Conservation (phyloP, 2,888 invertebrate genomes). For the Drosophila niveifrons region DNA sequence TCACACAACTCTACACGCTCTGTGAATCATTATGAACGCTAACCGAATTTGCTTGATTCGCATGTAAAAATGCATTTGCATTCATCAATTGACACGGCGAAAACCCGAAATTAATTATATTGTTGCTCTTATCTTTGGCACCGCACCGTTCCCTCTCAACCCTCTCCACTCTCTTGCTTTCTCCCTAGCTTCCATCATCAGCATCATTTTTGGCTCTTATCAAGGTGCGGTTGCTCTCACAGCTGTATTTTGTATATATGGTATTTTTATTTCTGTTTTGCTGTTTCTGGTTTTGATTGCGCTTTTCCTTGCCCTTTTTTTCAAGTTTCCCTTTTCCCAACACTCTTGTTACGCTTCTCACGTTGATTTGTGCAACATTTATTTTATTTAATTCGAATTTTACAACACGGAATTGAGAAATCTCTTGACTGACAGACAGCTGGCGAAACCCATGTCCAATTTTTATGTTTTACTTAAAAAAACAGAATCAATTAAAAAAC, state of each 20-base stretch:
- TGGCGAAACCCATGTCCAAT: slow-evolving; percentile 45
- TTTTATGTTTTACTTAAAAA: slow-evolving; percentile 3
- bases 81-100: slow-evolving; percentile 52
- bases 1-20: not conserved
- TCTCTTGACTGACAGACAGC: slow-evolving; percentile 36
- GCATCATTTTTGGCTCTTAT: slow-evolving; percentile 15
- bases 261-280: slow-evolving; percentile 4
- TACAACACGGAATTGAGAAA: slow-evolving; percentile 26
- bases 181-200: not conserved
- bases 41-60: slow-evolving; percentile 50
- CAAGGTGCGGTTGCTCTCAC: slow-evolving; percentile 31
- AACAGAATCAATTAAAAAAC: slow-evolving; percentile 34
- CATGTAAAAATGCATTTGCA: slow-evolving; percentile 68
- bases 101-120: slow-evolving; percentile 70
- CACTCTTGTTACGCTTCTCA: slow-evolving; percentile 44
- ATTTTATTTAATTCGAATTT: slow-evolving; percentile 28
- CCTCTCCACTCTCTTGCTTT: no score
- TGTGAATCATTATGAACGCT: slow-evolving; percentile 59
- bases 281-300: slow-evolving; percentile 19
- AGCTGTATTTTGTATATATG: slow-evolving; percentile 14
- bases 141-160: not conserved
- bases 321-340: not conserved
- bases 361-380: slow-evolving; percentile 43
- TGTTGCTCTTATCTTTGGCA: slow-evolving; percentile 36
- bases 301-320: slow-evolving; percentile 14